Conservation (phyloP, 2,888 invertebrate species). For the Junonia oenone region DNA sequence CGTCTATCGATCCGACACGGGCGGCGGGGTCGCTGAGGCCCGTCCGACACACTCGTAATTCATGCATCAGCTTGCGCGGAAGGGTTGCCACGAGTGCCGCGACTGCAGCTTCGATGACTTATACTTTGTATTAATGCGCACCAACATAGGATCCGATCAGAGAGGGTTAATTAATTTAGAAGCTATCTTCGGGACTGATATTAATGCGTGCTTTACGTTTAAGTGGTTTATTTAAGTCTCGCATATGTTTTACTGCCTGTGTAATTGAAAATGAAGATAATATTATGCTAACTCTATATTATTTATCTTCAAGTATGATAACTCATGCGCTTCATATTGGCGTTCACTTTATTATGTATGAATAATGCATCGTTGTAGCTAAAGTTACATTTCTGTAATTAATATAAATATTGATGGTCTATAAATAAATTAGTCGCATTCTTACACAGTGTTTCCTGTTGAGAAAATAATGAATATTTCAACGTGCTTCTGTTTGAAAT, state of each 20-base stretch:
- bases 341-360: constrained; percentile 2
- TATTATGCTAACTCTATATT: constrained; percentile 13
- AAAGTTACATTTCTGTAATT: background rate
- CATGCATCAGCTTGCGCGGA: constrained; percentile 73
- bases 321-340: constrained; percentile 1
- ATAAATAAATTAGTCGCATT: background rate
- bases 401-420: background rate
- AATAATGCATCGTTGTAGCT: constrained; percentile 1
- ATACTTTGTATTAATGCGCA: constrained; percentile 66
- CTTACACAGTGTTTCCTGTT: background rate
- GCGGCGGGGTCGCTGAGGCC: constrained; percentile 46
- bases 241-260: constrained; percentile 28
- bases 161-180: constrained; percentile 60
- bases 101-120: constrained; percentile 65
- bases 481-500: background rate
- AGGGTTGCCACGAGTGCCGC: constrained; percentile 64
- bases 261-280: constrained; percentile 27
- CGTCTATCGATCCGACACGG: constrained; percentile 59
- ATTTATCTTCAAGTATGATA: constrained; percentile 17
- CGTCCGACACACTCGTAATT: constrained; percentile 55
- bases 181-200: constrained; percentile 32
- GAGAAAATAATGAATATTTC: background rate
- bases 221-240: constrained; percentile 30
- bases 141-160: constrained; percentile 62
- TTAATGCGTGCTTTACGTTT: constrained; percentile 26